phyloP scores from a whole-genome alignment of 2,113 vertebrate species.

The Coptodon bakossiorum region DNA sequence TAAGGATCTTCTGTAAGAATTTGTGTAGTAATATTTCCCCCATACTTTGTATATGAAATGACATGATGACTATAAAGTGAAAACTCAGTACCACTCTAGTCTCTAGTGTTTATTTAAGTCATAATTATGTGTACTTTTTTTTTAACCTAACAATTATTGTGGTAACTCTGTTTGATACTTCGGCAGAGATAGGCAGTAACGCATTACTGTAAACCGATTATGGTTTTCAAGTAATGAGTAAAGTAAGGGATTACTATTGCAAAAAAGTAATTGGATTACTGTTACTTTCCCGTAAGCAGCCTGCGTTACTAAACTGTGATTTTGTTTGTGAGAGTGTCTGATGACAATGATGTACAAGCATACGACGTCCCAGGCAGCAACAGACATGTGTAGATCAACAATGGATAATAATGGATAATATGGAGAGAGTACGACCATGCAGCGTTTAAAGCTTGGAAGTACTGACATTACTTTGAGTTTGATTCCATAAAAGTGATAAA shows the following conservation, averaged over 20 bases:
- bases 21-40: neutral
- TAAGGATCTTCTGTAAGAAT: neutral
- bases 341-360: neutral
- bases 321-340: neutral
- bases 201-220: neutral
- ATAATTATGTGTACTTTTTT: neutral
- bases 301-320: neutral
- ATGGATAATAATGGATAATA: neutral
- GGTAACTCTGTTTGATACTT: neutral
- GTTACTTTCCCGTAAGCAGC: neutral
- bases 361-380: neutral
- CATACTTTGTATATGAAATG: constrained; percentile 54
- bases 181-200: neutral
- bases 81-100: neutral
- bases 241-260: neutral
- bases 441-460: neutral
- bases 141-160: neutral
- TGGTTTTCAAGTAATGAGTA: neutral
- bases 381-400: neutral
- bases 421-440: neutral
- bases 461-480: neutral
- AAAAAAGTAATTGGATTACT: neutral
- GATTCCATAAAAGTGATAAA: neutral
- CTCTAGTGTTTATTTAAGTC: neutral
- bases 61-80: constrained; percentile 23